Evolutionary conservation across 2,888 invertebrate genomes (phyloP), one percentile per base, ranked within the genome.

Genomic region (Orchesella flavescens): DNA sequence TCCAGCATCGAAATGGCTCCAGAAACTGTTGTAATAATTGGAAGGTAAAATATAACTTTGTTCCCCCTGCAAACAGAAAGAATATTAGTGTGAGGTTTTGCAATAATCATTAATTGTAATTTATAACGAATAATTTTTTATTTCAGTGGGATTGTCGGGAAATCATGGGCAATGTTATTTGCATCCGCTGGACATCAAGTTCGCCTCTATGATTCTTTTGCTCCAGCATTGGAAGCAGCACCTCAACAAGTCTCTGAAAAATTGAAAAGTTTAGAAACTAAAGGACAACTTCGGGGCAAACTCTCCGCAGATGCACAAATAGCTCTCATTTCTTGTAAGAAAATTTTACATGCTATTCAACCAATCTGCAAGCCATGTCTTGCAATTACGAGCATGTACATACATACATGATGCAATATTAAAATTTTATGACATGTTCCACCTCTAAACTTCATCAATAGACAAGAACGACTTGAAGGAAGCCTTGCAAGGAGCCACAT

Each of bases 161-260:
- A 96, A 78, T 97, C 97, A 89, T 99, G 97, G 97, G 95, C 98
- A 0, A 98, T 98, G 97, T 92, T 98, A 49, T 99, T 97, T 90
- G 97, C 97, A 0, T 94, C 96, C 10, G 96, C 94, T 5, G 98
- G 97, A 12, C 98, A 97, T 90, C 92, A 94, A 89, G 98, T 98
- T 43, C 92, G 92, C 15, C 92, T 99, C 69, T 98, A 94, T 90
- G 99, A 99, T 89, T 94, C 96, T 73, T 91, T 94, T 53, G 92
- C 93, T 0, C 92, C 94, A 86, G 95, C 95, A 90, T 93, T 97
- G 24, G 90, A 93, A 13, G 92, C 92, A 69, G 96, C 97, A 0
- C 90, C 97, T 0, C 92, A 91, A 7, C 94, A 95, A 87, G 94
- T 97, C 71, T 90, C 93, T 87, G 90, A 92, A 13, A 96, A 97